Conservation (phyloP, 2,113 vertebrate genomes). For the Menura novaehollandiae region DNA sequence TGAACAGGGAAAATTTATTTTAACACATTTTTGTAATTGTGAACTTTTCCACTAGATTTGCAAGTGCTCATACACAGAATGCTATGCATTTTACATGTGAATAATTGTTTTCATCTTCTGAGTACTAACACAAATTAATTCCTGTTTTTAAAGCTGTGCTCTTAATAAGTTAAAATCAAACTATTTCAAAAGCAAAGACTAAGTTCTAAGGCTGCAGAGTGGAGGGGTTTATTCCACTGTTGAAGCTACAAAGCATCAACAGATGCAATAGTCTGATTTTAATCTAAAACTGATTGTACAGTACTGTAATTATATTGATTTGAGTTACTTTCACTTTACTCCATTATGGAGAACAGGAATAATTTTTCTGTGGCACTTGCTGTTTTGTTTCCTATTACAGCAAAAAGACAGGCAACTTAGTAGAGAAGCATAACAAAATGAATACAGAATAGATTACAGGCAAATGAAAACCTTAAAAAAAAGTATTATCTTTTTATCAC, state of each 20-base stretch:
- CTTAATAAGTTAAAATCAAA: not conserved
- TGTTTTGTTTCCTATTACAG: not conserved
- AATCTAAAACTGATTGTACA: not conserved
- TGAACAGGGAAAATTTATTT: not conserved
- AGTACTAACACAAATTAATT: not conserved
- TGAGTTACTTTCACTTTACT: not conserved
- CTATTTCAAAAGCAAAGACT: not conserved
- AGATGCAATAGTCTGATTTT: not conserved
- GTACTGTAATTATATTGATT: not conserved
- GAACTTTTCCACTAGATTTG: not conserved
- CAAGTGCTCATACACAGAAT: not conserved
- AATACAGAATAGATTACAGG: not conserved
- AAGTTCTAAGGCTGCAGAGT: not conserved
- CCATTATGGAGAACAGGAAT: not conserved
- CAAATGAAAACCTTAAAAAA: not conserved
- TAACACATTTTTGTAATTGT: not conserved
- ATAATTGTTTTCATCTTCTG: not conserved
- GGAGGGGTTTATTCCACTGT: not conserved
- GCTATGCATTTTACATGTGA: not conserved
- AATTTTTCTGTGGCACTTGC: not conserved
- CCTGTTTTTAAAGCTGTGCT: not conserved
- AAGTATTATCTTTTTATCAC: not conserved
- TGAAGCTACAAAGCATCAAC: not conserved
- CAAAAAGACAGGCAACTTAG: not conserved
- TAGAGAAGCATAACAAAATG: not conserved